A percentile compares a stretch with the other conserved stretches of the same genome.
These are phyloP conservation scores for Nomada fabriciana DNA, from an alignment of 2,888 invertebrate genomes.

Conservation along the genomic window DNA sequence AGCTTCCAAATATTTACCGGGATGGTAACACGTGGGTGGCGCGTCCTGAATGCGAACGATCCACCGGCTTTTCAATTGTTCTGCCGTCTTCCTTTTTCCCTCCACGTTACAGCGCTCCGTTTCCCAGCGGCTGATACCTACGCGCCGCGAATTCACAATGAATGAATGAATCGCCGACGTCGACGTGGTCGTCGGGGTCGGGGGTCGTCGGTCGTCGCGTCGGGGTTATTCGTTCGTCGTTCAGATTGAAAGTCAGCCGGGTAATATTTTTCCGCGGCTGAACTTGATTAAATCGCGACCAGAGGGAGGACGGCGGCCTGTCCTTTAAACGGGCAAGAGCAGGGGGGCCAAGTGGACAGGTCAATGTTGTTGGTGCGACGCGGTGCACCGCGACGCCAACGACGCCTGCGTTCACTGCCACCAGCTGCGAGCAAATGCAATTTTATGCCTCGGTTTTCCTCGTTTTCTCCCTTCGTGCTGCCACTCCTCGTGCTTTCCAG, in stretches of 20 bases:
- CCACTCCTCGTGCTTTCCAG: conserved; percentile 16
- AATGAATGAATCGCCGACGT: conserved; percentile 57
- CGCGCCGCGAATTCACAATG: conserved; percentile 73
- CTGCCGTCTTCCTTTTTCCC: conserved; percentile 18
- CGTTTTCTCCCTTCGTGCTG: conserved; percentile 35
- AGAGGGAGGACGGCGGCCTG: conserved; percentile 22
- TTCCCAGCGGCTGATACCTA: conserved; percentile 55
- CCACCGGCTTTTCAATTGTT: conserved; percentile 40
- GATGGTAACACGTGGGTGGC: conserved; percentile 19
- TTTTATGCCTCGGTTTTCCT: conserved; percentile 72
- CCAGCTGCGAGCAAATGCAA: conserved; percentile 67
- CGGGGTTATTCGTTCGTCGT: conserved; percentile 40
- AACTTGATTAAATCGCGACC: conserved; percentile 70
- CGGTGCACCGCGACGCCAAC: conserved; percentile 32
- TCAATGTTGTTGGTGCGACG: conserved; percentile 8
- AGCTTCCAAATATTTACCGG: conserved; percentile 49
- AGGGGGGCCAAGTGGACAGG: conserved; percentile 9
- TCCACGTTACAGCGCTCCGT: conserved; percentile 21
- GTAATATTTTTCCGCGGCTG: conserved; percentile 69
- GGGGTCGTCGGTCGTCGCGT: conserved; percentile 5
- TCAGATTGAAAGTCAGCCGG: conserved; percentile 71
- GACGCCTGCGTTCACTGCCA: conserved; percentile 22
- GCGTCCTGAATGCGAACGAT: conserved; percentile 28
- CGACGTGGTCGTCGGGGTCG: conserved; percentile 6
- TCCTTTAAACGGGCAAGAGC: conserved; percentile 62